These are phyloP conservation scores for Sternotherus odoratus DNA, from an alignment of 2,797 vertebrate genomes.

Conservation along the genomic window DNA sequence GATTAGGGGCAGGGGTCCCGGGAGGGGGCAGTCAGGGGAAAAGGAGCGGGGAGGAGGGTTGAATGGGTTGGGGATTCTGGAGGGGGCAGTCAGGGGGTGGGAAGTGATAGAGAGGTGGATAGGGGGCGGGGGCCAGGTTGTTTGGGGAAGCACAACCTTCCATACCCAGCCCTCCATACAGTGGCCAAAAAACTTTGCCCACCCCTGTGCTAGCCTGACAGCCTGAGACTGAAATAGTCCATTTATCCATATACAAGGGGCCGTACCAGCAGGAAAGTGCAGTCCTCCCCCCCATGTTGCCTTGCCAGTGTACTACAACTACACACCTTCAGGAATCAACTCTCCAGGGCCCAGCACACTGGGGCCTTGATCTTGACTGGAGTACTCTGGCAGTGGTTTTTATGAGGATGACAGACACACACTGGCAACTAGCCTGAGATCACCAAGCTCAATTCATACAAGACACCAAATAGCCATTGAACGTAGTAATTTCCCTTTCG, in stretches of 20 bases:
- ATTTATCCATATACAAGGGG: not conserved
- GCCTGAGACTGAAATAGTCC: not conserved
- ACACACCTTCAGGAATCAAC: not conserved
- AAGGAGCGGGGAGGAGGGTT: too few species aligned
- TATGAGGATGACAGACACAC: not conserved
- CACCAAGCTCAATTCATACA: not conserved
- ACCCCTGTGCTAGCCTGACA: not conserved
- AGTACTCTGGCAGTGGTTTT: not conserved
- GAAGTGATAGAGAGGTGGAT: too few species aligned
- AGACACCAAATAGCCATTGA: accelerated
- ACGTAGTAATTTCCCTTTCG: not conserved
- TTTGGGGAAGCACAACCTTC: too few species aligned
- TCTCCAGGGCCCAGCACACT: not conserved
- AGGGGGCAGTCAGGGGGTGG: too few species aligned
- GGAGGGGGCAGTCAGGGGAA: too few species aligned
- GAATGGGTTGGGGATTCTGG: too few species aligned
- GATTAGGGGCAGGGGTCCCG: too few species aligned
- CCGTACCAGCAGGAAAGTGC: not conserved
- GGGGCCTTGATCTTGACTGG: not conserved
- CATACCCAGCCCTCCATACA: too few species aligned
- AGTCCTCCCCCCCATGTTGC: not conserved
- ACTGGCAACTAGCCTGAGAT: not conserved
- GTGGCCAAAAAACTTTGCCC: too few species aligned
- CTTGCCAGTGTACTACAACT: not conserved
- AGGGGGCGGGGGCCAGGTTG: too few species aligned